phyloP scores from a whole-genome alignment of 1,140 invertebrate genomes.

The Pectinophora gossypiella region DNA sequence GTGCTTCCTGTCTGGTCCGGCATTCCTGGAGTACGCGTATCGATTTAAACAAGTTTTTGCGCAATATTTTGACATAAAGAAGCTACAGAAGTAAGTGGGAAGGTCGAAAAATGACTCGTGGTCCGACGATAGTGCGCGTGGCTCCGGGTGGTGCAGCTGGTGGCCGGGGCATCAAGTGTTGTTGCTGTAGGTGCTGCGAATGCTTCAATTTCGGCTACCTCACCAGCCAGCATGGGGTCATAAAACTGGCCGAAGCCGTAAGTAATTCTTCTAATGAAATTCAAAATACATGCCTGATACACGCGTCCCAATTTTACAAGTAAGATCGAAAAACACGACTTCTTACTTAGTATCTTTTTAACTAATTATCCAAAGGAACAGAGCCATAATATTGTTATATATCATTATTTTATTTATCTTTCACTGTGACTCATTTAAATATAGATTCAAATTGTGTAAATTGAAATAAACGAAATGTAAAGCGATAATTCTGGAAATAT shows the following conservation, averaged over 20 bases:
- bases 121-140: constrained; percentile 61
- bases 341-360: too few relatives aligned
- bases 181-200: constrained; percentile 85
- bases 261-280: too few relatives aligned
- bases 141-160: constrained; percentile 34
- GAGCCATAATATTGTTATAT: too few relatives aligned
- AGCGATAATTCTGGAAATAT: too few relatives aligned
- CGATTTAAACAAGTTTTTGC: background rate
- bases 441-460: too few relatives aligned
- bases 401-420: too few relatives aligned
- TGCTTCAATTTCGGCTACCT: constrained; percentile 86
- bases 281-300: too few relatives aligned
- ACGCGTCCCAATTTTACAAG: too few relatives aligned
- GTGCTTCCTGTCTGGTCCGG: constrained; percentile 41
- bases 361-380: too few relatives aligned
- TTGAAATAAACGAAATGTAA: too few relatives aligned
- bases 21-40: constrained; percentile 1
- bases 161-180: constrained; percentile 78
- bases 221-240: constrained; percentile 79
- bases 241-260: constrained; percentile 86
- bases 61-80: background rate
- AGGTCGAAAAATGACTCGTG: constrained; percentile 46
- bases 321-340: too few relatives aligned
- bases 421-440: too few relatives aligned
- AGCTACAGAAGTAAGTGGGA: background rate